Percentiles rank a stretch among this genome's conserved stretches.
Evolutionary conservation across 64 coral and sea anemone genomes (phyloP).

Genomic region (Catalaphyllia jardinei): DNA sequence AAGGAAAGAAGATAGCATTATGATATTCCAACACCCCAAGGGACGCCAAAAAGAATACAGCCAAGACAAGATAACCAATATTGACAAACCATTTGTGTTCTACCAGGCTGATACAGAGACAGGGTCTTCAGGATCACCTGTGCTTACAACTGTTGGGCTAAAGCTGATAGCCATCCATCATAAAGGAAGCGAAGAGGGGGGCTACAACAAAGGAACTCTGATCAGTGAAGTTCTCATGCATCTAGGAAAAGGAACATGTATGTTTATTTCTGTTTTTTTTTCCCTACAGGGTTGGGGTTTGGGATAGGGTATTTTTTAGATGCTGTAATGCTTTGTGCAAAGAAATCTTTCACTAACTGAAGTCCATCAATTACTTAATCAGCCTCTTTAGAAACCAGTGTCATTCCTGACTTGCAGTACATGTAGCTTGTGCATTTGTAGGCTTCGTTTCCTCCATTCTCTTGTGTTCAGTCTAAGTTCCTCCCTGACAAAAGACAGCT

Average conservation of each 20-base stretch:
- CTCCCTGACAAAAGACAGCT: too few species aligned
- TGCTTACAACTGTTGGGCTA: slow-evolving; percentile 42
- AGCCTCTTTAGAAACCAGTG: too few species aligned
- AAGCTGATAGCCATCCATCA: slow-evolving; percentile 76
- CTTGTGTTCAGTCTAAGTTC: too few species aligned
- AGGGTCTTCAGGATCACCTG: slow-evolving; percentile 84
- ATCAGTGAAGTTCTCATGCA: slow-evolving; percentile 82
- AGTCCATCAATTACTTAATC: too few species aligned
- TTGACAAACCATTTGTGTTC: slow-evolving; percentile 72
- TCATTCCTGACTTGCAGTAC: too few species aligned
- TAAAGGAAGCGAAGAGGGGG: slow-evolving; percentile 69
- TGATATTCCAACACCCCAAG: slow-evolving; percentile 85
- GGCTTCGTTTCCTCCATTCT: too few species aligned
- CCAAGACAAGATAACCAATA: slow-evolving; percentile 49
- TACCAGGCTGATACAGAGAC: slow-evolving; percentile 89
- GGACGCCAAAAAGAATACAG: slow-evolving; percentile 72
- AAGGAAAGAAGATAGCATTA: slow-evolving; percentile 50
- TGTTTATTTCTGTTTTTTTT: background rate
- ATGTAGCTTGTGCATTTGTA: too few species aligned
- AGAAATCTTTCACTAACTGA: too few species aligned
- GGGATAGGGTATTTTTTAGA: too few species aligned
- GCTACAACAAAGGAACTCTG: slow-evolving; percentile 89
- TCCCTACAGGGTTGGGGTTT: too few species aligned
- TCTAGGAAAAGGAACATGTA: slow-evolving; percentile 79
- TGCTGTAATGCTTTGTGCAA: too few species aligned